These are phyloP conservation scores for Lumbricus terrestris DNA, from an alignment of 2,888 invertebrate species.

Conservation along the genomic window DNA sequence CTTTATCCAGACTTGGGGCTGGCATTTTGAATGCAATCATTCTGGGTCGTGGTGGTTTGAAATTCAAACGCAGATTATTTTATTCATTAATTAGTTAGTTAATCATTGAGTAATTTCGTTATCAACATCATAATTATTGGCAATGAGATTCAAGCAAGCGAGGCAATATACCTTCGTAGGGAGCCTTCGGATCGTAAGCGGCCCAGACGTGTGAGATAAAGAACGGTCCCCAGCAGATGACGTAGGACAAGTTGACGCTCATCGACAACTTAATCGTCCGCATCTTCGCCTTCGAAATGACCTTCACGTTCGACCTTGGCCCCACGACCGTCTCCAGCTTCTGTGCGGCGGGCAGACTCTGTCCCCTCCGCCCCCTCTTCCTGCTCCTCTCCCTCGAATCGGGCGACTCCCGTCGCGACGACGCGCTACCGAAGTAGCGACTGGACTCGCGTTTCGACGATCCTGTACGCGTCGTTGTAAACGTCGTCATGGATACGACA, in stretches of 20 bases:
- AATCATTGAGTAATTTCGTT: no score
- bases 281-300: conserved; percentile 52
- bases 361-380: not conserved
- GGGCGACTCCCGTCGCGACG: not conserved
- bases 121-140: no score
- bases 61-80: no score
- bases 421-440: not conserved
- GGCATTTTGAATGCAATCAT: no score
- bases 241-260: conserved; percentile 66
- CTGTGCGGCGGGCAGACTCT: not conserved
- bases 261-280: conserved; percentile 63
- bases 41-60: no score
- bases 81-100: no score
- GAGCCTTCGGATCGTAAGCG: conserved; percentile 46
- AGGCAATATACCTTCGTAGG: conserved; percentile 49
- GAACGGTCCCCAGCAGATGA: conserved; percentile 71
- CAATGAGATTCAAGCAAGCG: not conserved
- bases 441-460: not conserved
- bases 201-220: conserved; percentile 69
- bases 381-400: not conserved
- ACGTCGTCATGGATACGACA: not conserved
- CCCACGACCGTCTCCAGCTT: not conserved
- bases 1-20: no score
- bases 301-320: not conserved
- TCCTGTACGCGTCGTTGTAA: not conserved